Percentiles rank a stretch among this genome's conserved stretches.
phyloP scores from a whole-genome alignment of 2,888 invertebrate species.

The Pollenia griseotomentosa region DNA sequence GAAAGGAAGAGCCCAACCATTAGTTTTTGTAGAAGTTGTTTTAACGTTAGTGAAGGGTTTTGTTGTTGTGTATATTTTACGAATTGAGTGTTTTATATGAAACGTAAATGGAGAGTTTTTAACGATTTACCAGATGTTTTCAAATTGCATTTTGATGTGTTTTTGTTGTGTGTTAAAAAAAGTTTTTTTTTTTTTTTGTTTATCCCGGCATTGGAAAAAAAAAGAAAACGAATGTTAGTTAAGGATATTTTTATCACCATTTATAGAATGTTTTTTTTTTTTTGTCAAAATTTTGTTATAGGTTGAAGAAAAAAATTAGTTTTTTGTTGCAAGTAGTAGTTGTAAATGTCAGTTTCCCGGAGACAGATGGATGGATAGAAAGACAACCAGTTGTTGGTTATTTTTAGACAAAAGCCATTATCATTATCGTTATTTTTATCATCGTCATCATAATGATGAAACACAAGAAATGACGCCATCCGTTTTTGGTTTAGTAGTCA shows the following conservation, averaged over 20 bases:
- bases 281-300: not conserved
- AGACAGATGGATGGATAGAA: slow-evolving; percentile 43
- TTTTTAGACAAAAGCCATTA: slow-evolving; percentile 69
- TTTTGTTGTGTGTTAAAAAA: slow-evolving; percentile 65
- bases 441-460: slow-evolving; percentile 44
- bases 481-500: slow-evolving; percentile 72
- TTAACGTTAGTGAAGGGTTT: slow-evolving; percentile 34
- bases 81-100: slow-evolving; percentile 56
- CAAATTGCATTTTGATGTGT: slow-evolving; percentile 79
- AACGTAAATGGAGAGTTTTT: slow-evolving; percentile 65
- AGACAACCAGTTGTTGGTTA: slow-evolving; percentile 9
- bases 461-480: slow-evolving; percentile 54
- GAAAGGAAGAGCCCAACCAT: slow-evolving; percentile 5
- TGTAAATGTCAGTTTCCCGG: slow-evolving; percentile 40
- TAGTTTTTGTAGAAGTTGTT: slow-evolving; percentile 15
- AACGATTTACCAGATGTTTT: slow-evolving; percentile 75
- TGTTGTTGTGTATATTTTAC: slow-evolving; percentile 33
- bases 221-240: slow-evolving; percentile 41
- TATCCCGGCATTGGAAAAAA: not conserved
- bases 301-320: slow-evolving; percentile 30
- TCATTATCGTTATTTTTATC: slow-evolving; percentile 69
- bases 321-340: slow-evolving; percentile 45
- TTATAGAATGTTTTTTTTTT: slow-evolving; percentile 56
- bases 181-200: slow-evolving; percentile 26
- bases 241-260: slow-evolving; percentile 67